Evolutionary conservation across 2,113 vertebrate species (phyloP), one percentile per base, ranked within the genome.

Genomic region (Anolis sagrei): DNA sequence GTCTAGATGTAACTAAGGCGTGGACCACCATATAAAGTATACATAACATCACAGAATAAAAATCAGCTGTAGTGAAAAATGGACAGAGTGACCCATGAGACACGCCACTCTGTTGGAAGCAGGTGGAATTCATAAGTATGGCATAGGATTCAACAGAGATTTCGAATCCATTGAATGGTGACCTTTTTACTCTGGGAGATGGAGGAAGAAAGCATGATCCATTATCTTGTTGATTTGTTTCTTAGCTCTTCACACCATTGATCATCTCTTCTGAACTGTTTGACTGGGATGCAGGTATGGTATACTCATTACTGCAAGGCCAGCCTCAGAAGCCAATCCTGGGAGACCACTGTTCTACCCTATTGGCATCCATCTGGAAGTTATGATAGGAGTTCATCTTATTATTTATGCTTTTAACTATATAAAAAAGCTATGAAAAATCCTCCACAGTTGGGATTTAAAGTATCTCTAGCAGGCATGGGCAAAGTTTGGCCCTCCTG

Each of bases 11-110:
- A n/a, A n/a, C n/a, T n/a, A n/a, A n/a, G n/a, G n/a, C n/a, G n/a
- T n/a, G n/a, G n/a, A n/a, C n/a, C n/a, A n/a, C n/a, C n/a, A n/a
- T n/a, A n/a, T n/a, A n/a, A n/a, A n/a, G n/a, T n/a, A n/a, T n/a
- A n/a, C n/a, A n/a, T n/a, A n/a, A n/a, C n/a, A 13, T 4, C 7
- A 4, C 13, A 0, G 2, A 10, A 25, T 34, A 14, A 27, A 80
- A 54, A 34, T 14, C 32, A 19, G 61, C 84, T 69, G 75, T 19
- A 5, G 58, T 19, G 7, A 13, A 11, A 21, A 48, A 73, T 83
- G 91, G 84, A 3, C 36, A 25, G n/a, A 2, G n/a, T 32, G 21
- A 5, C 18, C 3, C 27, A 49, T 21, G n/a, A 70, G 16, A 39
- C 19, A 66, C 23, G 49, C 32, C n/a, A 51, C 4, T 14, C 3